Percentiles rank a stretch among this genome's conserved stretches.
phyloP scores from a whole-genome alignment of 2,888 invertebrate genomes.

The Brenthis ino region DNA sequence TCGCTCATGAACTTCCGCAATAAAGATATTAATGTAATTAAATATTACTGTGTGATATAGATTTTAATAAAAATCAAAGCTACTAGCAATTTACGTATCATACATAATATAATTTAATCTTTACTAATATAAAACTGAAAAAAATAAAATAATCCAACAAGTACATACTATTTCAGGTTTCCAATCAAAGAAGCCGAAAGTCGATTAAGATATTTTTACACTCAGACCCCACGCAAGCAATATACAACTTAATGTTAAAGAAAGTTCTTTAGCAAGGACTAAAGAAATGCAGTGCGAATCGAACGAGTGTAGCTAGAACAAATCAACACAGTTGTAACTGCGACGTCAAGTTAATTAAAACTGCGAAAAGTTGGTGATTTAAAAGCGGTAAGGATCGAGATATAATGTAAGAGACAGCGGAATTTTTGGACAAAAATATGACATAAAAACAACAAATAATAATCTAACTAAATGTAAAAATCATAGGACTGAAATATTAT shows the following conservation, averaged over 20 bases:
- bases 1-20: no score
- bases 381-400: constrained; percentile 51
- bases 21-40: no score
- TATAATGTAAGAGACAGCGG: constrained; percentile 26
- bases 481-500: no score
- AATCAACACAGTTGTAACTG: constrained; percentile 74
- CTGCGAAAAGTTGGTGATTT: constrained; percentile 75
- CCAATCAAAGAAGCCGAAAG: constrained; percentile 4
- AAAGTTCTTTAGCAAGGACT: constrained; percentile 38
- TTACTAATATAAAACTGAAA: neutral
- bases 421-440: neutral
- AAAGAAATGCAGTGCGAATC: constrained; percentile 45
- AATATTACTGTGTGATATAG: no score
- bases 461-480: no score
- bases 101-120: no score
- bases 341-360: constrained; percentile 80
- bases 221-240: constrained; percentile 21
- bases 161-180: neutral
- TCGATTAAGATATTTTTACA: constrained; percentile 19
- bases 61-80: no score
- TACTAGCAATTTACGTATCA: no score
- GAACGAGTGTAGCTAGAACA: constrained; percentile 50
- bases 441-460: no score
- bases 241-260: constrained; percentile 34
- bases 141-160: neutral